Conservation (phyloP, 1,140 invertebrate species). For the Diabrotica undecimpunctata region DNA sequence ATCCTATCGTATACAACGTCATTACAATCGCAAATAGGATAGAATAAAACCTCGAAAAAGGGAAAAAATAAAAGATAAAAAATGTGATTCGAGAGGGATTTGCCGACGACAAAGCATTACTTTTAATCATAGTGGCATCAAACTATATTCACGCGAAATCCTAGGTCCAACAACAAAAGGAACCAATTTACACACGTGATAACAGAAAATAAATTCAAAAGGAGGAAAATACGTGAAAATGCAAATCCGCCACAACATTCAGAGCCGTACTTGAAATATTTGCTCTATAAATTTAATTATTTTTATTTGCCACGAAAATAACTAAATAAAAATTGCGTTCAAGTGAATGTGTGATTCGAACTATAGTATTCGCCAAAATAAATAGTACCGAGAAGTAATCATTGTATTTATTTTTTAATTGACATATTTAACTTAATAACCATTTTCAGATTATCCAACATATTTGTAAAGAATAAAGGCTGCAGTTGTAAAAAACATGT, state of each 20-base stretch:
- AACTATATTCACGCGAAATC: background rate
- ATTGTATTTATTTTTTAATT: too few relatives aligned
- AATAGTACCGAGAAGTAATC: too few relatives aligned
- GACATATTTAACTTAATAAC: too few relatives aligned
- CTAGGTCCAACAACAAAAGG: slow-evolving; percentile 5
- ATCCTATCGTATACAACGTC: background rate
- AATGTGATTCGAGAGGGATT: background rate
- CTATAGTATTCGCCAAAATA: too few relatives aligned
- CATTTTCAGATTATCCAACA: too few relatives aligned
- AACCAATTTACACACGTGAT: slow-evolving; percentile 12
- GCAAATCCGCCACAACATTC: background rate
- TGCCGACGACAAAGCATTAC: background rate
- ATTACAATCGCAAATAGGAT: slow-evolving; percentile 2
- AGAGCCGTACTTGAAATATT: too few relatives aligned
- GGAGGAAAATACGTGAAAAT: slow-evolving; percentile 6
- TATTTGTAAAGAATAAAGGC: too few relatives aligned
- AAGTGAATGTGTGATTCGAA: too few relatives aligned
- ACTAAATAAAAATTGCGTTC: too few relatives aligned
- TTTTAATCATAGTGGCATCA: slow-evolving; percentile 2
- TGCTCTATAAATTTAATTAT: too few relatives aligned
- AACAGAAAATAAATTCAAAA: slow-evolving; percentile 8
- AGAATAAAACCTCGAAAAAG: background rate
- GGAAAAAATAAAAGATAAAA: background rate
- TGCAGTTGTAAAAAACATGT: too few relatives aligned
- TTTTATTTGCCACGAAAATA: too few relatives aligned